These are phyloP conservation scores for Aselliscus stoliczkanus DNA, from an alignment of 2,797 vertebrate species.

Conservation along the genomic window DNA sequence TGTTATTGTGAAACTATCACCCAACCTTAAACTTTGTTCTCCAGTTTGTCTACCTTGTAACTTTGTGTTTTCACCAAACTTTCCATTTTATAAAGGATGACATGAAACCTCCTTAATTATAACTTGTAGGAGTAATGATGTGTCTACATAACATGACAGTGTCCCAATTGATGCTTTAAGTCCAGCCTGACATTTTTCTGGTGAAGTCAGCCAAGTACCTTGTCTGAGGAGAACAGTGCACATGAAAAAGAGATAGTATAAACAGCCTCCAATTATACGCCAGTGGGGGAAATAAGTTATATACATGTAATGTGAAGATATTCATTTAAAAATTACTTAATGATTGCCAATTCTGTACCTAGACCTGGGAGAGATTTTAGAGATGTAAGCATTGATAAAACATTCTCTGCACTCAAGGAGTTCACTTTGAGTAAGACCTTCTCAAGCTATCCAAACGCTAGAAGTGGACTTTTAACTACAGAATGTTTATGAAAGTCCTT, in stretches of 20 bases:
- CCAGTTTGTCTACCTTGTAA: not conserved
- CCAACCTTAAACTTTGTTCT: not conserved
- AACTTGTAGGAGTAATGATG: not conserved
- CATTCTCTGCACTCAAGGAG: not conserved
- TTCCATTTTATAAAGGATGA: not conserved
- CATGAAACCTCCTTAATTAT: not conserved
- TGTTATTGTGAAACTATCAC: not conserved
- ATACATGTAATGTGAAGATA: not conserved
- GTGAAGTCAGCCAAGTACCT: not conserved
- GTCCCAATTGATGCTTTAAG: not conserved
- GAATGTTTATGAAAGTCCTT: not conserved
- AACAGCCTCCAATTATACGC: not conserved
- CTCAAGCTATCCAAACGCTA: not conserved
- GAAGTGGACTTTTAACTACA: not conserved
- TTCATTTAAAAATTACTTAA: not conserved
- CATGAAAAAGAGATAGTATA: not conserved
- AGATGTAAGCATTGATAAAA: not conserved
- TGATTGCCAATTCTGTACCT: not conserved
- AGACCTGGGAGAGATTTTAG: not conserved
- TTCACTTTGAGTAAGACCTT: not conserved
- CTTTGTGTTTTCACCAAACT: not conserved
- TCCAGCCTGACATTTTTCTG: not conserved
- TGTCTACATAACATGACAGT: not conserved
- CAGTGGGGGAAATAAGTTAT: not conserved
- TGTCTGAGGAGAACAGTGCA: not conserved